Percentiles rank a stretch among this genome's conserved stretches.
Conservation (phyloP, 1,140 invertebrate species). For the Formica selysi region DNA sequence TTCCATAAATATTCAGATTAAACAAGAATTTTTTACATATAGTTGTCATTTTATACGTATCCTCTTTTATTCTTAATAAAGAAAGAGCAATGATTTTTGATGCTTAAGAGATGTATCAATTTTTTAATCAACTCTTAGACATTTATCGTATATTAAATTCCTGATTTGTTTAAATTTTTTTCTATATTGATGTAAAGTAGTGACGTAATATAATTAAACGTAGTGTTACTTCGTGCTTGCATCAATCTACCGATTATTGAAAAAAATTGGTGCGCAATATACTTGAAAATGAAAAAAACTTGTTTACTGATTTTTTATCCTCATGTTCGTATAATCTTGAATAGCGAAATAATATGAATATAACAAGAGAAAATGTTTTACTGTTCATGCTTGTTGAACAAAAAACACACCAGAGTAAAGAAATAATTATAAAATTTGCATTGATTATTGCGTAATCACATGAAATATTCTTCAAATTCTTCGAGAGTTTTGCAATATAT, state of each 20-base stretch:
- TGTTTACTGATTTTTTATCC: background rate
- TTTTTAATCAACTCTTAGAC: background rate
- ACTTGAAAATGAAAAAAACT: conserved; percentile 2
- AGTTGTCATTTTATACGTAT: background rate
- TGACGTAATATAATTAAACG: background rate
- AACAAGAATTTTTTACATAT: background rate
- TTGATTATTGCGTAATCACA: background rate
- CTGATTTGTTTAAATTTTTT: conserved; percentile 2
- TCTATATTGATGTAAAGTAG: background rate
- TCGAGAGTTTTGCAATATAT: background rate
- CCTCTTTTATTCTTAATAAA: too few relatives aligned
- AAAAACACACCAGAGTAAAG: background rate
- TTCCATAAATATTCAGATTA: too few relatives aligned
- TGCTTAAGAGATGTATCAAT: background rate
- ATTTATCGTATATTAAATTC: background rate
- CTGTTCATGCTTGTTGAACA: background rate
- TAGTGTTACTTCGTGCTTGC: background rate
- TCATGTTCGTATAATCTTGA: background rate
- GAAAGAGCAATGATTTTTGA: too few relatives aligned
- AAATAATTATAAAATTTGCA: conserved; percentile 21
- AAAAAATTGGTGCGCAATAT: background rate
- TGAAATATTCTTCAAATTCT: conserved; percentile 1
- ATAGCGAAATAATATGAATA: background rate
- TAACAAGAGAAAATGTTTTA: background rate
- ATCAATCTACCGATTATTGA: too few relatives aligned